Conservation (phyloP, 2,113 vertebrate genomes). For the mouse (Mus musculus) region GRCm39 chr11:12310501-12311000, state of each 20-base stretch:
- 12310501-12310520: not conserved
- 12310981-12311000: too few relatives aligned
- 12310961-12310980: not conserved
- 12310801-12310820: not conserved
- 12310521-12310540: not conserved
- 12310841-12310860: not conserved
- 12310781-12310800: too few relatives aligned
- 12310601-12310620: not conserved
- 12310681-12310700: not conserved
- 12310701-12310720: not conserved
- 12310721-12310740: not conserved
- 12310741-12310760: too few relatives aligned
- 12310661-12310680: too few relatives aligned
- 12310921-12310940: not conserved
- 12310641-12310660: not conserved
- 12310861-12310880: not conserved
- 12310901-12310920: too few relatives aligned
- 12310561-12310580: not conserved
- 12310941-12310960: not conserved
- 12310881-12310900: not conserved
- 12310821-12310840: not conserved
- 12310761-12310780: rapidly evolving
- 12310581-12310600: rapidly evolving
- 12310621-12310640: not conserved
- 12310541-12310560: too few relatives aligned